Percentiles rank a stretch among this genome's conserved stretches.
Conservation (phyloP, 2,797 vertebrate genomes). For the Sparus aurata region DNA sequence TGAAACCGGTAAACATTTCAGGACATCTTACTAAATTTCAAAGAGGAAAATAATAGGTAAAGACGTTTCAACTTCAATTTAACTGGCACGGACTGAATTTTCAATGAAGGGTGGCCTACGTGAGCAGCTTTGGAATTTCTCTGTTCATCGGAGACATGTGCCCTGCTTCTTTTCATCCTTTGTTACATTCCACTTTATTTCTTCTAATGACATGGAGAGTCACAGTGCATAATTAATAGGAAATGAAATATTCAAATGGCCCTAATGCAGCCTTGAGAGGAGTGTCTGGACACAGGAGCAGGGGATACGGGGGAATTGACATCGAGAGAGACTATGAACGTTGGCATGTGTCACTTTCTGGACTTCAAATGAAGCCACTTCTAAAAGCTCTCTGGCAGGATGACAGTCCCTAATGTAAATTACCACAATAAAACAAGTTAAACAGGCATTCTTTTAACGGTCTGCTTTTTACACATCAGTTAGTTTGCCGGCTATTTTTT, state of each 20-base stretch:
- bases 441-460: slow-evolving; percentile 80
- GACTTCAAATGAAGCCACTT: slow-evolving; percentile 91
- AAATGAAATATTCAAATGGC: slow-evolving; percentile 99
- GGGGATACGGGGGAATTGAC: slow-evolving; percentile 90
- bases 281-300: slow-evolving; percentile 94
- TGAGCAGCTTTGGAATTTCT: slow-evolving; percentile 97
- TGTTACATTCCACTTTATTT: slow-evolving; percentile 99
- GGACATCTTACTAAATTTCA: slow-evolving; percentile 90
- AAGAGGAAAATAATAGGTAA: slow-evolving; percentile 93
- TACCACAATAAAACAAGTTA: slow-evolving; percentile 87
- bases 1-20: slow-evolving; percentile 84
- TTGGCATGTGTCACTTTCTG: slow-evolving; percentile 97
- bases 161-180: slow-evolving; percentile 99
- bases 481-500: slow-evolving; percentile 49
- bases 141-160: slow-evolving; percentile 91
- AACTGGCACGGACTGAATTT: slow-evolving; percentile 93
- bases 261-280: slow-evolving; percentile 98
- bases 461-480: slow-evolving; percentile 79
- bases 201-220: slow-evolving; percentile 99
- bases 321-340: slow-evolving; percentile 90
- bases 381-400: slow-evolving; percentile 91
- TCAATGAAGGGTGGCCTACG: slow-evolving; percentile 94
- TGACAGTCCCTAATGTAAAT: slow-evolving; percentile 86
- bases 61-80: slow-evolving; percentile 95
- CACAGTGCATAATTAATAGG: slow-evolving; percentile 99